These are phyloP conservation scores for Metalampra italica DNA, from an alignment of 2,888 invertebrate species.

Conservation along the genomic window DNA sequence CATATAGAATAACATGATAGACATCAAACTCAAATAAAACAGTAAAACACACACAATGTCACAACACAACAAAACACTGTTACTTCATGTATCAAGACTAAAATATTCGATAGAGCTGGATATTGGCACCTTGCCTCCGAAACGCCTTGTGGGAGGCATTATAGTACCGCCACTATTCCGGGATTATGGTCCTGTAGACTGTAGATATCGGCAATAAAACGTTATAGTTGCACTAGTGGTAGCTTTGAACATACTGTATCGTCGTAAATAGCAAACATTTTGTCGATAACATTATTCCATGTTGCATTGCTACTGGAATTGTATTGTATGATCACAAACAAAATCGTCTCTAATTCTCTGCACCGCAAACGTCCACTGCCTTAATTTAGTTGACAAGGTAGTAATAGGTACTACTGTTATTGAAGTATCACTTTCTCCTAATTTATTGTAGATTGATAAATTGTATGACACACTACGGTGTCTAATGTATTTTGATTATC, in stretches of 20 bases:
- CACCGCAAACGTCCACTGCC: too few relatives aligned
- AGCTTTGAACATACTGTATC: slow-evolving; percentile 47
- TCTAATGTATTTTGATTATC: too few relatives aligned
- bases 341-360: not conserved
- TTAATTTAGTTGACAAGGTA: too few relatives aligned
- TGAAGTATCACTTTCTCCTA: too few relatives aligned
- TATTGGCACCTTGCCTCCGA: slow-evolving; percentile 56
- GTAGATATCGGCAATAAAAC: slow-evolving; percentile 63
- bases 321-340: not conserved
- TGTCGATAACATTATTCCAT: slow-evolving; percentile 43
- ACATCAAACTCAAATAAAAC: too few relatives aligned
- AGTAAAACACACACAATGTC: too few relatives aligned
- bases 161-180: slow-evolving; percentile 45
- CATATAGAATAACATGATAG: too few relatives aligned
- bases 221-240: slow-evolving; percentile 54
- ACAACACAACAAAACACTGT: not conserved
- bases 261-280: slow-evolving; percentile 52
- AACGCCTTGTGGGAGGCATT: slow-evolving; percentile 51
- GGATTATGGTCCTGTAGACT: slow-evolving; percentile 50
- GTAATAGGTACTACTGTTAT: too few relatives aligned
- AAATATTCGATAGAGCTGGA: slow-evolving; percentile 8
- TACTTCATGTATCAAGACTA: slow-evolving; percentile 4
- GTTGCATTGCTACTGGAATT: slow-evolving; percentile 18
- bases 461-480: too few relatives aligned
- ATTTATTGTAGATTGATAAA: too few relatives aligned